phyloP scores from a whole-genome alignment of 1,140 invertebrate genomes.

The Cydia fagiglandana region DNA sequence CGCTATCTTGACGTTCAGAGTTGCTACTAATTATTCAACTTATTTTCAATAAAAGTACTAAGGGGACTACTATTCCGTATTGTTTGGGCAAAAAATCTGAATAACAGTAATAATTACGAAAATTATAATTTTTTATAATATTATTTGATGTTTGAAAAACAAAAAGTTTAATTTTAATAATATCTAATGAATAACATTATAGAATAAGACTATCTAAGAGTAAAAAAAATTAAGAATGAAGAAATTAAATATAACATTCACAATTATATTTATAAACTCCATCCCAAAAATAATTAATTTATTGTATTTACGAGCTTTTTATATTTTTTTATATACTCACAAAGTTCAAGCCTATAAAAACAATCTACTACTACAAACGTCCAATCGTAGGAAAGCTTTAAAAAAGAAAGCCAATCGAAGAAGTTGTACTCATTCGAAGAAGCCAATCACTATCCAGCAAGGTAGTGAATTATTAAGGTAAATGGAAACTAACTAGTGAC shows the following conservation, averaged over 20 bases:
- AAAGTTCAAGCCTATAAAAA: neutral
- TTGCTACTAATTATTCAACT: conserved; percentile 30
- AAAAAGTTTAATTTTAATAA: neutral
- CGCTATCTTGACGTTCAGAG: conserved; percentile 56
- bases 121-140: neutral
- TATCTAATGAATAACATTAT: neutral
- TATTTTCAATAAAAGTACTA: conserved; percentile 34
- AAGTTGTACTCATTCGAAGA: neutral
- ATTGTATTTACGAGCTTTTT: too few relatives aligned
- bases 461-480: neutral
- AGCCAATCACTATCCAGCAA: neutral
- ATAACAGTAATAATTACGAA: neutral
- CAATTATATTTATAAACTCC: too few relatives aligned
- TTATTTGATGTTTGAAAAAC: neutral
- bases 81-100: neutral
- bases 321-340: too few relatives aligned
- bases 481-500: neutral
- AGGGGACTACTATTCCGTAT: neutral
- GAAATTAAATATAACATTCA: too few relatives aligned
- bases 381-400: neutral
- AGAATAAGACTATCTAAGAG: neutral
- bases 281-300: too few relatives aligned
- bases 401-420: neutral
- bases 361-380: neutral
- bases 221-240: too few relatives aligned